phyloP scores from a whole-genome alignment of 2,797 vertebrate genomes.

The Carapus acus region DNA sequence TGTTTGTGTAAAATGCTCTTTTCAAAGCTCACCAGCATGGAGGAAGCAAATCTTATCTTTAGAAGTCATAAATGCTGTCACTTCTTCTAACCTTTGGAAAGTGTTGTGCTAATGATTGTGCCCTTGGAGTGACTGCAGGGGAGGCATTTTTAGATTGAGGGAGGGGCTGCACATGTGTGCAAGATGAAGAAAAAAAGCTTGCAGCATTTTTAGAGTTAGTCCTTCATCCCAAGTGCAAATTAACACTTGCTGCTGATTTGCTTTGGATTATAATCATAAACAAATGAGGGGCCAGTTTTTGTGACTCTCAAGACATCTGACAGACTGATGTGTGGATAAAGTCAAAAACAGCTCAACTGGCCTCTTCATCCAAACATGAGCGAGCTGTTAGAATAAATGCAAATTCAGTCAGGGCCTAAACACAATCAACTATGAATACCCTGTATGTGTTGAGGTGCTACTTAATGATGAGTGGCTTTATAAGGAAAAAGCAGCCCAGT shows the following conservation, averaged over 20 bases:
- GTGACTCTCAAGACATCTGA: too few relatives aligned
- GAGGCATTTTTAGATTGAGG: constrained; percentile 24
- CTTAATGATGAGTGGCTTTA: constrained; percentile 46
- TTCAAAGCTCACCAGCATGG: constrained; percentile 6
- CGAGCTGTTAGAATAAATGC: constrained; percentile 5
- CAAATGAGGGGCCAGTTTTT: too few relatives aligned
- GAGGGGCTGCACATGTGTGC: constrained; percentile 18
- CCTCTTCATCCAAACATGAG: constrained; percentile 14
- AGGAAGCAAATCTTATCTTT: constrained; percentile 50
- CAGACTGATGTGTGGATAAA: too few relatives aligned
- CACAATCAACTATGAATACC: constrained; percentile 58
- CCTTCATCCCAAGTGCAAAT: constrained; percentile 9
- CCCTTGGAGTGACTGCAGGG: constrained; percentile 27
- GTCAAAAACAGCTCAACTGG: background rate
- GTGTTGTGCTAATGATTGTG: constrained; percentile 31
- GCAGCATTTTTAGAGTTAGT: constrained; percentile 5
- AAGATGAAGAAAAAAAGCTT: constrained; percentile 4
- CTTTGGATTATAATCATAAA: too few relatives aligned
- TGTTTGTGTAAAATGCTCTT: constrained; percentile 8
- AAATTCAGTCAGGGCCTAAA: constrained; percentile 16
- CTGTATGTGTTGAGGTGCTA: constrained; percentile 33
- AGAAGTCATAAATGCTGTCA: constrained; percentile 39
- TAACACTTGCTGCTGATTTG: background rate
- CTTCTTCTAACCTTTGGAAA: constrained; percentile 61
- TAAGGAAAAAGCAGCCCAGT: constrained; percentile 50